These are phyloP conservation scores for Sinopyrophorus schimmeli DNA, from an alignment of 2,888 invertebrate species.

Conservation along the genomic window DNA sequence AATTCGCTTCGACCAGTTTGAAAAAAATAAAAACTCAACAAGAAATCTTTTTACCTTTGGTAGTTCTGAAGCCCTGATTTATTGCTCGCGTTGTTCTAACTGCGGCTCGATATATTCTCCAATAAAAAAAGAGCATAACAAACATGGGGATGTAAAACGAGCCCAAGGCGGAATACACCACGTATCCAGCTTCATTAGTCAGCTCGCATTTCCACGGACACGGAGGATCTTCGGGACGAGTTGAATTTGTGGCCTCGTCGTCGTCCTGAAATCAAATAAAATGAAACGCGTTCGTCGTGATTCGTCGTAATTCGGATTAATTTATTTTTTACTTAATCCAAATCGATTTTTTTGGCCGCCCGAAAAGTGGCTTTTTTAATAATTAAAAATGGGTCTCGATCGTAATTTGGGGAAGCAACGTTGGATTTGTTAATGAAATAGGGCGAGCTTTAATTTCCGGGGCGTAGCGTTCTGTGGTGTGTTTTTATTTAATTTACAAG, in stretches of 20 bases:
- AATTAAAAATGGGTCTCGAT: no score
- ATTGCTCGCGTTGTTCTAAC: slow-evolving; percentile 90
- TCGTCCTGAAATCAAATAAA: slow-evolving; percentile 41
- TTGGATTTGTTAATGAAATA: no score
- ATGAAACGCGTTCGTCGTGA: no score
- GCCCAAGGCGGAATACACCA: slow-evolving; percentile 95
- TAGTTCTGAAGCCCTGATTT: slow-evolving; percentile 87
- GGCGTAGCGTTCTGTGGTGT: no score
- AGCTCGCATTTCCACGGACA: slow-evolving; percentile 89
- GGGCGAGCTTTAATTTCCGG: no score
- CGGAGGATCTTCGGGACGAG: slow-evolving; percentile 57
- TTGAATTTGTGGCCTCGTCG: slow-evolving; percentile 46
- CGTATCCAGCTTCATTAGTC: slow-evolving; percentile 93
- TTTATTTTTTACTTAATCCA: no score
- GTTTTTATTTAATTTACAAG: no score
- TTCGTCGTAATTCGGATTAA: no score
- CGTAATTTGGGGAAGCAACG: no score
- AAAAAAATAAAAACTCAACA: slow-evolving; percentile 8
- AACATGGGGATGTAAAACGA: slow-evolving; percentile 98
- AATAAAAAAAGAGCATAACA: slow-evolving; percentile 97
- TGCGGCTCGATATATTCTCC: slow-evolving; percentile 94
- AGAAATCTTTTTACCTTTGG: slow-evolving; percentile 74
- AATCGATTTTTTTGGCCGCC: no score
- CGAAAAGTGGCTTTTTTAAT: no score
- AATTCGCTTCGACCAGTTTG: not conserved